Percentiles rank a stretch among this genome's conserved stretches.
These are phyloP conservation scores for Allolobophora icterica DNA, from an alignment of 2,888 invertebrate species.

Conservation along the genomic window DNA sequence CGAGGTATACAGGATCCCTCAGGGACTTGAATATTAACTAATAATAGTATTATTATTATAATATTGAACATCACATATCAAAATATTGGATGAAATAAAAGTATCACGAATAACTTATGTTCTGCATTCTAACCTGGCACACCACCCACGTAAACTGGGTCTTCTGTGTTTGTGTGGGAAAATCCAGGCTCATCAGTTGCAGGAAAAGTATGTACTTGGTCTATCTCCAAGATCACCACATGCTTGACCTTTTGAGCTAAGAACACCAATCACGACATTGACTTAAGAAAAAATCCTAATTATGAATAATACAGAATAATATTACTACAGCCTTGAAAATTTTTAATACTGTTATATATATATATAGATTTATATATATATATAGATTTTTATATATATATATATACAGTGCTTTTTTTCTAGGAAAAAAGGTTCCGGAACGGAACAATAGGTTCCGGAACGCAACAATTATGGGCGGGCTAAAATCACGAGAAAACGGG, in stretches of 20 bases:
- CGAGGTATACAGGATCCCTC: too few species aligned
- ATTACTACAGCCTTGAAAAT: neutral
- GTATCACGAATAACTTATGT: neutral
- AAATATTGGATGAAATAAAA: neutral
- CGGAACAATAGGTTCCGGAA: too few species aligned
- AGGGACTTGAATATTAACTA: too few species aligned
- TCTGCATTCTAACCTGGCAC: slow-evolving; percentile 70
- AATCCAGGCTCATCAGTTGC: slow-evolving; percentile 74
- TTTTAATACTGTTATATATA: neutral
- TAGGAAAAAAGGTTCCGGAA: too few species aligned
- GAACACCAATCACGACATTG: too few species aligned
- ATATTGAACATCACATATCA: neutral
- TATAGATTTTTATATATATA: too few species aligned
- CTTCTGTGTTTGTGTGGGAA: slow-evolving; percentile 78
- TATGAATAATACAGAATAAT: neutral
- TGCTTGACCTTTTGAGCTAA: too few species aligned
- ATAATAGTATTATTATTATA: too few species aligned
- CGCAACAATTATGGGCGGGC: too few species aligned
- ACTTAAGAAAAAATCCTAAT: neutral
- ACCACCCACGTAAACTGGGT: slow-evolving; percentile 89
- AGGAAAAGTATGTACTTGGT: slow-evolving; percentile 76
- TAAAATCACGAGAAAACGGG: too few species aligned
- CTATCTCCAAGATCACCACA: slow-evolving; percentile 84
- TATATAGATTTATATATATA: too few species aligned
- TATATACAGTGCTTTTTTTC: too few species aligned